A percentile compares a stretch with the other conserved stretches of the same genome.
These are phyloP conservation scores for Drosophila austrosaltans DNA, from an alignment of 2,888 invertebrate species.

Conservation along the genomic window DNA sequence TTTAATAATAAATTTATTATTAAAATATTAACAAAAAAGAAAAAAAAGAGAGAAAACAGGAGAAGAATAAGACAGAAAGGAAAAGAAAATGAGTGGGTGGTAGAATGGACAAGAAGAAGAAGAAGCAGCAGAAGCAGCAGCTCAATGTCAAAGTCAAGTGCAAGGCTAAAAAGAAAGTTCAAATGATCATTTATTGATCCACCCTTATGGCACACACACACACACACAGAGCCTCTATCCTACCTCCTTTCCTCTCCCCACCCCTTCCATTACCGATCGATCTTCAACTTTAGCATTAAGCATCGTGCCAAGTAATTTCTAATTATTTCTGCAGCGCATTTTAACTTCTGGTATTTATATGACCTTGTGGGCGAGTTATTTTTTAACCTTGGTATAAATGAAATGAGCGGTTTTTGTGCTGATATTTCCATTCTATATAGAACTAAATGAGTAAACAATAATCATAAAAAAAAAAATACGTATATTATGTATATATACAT, in stretches of 20 bases:
- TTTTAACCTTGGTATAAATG: constrained; percentile 83
- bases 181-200: too few species aligned
- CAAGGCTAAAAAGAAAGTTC: constrained; percentile 53
- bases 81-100: background rate
- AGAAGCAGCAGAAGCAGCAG: constrained; percentile 15
- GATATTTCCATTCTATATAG: constrained; percentile 47
- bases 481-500: constrained; percentile 20
- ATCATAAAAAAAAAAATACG: constrained; percentile 45
- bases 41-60: background rate
- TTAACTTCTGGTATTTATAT: constrained; percentile 54
- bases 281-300: background rate
- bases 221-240: too few species aligned
- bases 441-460: constrained; percentile 63
- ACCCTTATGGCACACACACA: constrained; percentile 1
- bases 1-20: constrained; percentile 71
- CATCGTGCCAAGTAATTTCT: constrained; percentile 30
- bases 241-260: too few species aligned
- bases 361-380: constrained; percentile 83
- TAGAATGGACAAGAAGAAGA: too few species aligned
- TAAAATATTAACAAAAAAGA: constrained; percentile 40
- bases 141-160: constrained; percentile 72
- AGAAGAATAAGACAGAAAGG: background rate
- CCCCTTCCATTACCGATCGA: background rate
- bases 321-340: constrained; percentile 63
- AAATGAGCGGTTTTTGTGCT: constrained; percentile 49